phyloP scores from a whole-genome alignment of 1,140 invertebrate genomes.

The Sipha flava region DNA sequence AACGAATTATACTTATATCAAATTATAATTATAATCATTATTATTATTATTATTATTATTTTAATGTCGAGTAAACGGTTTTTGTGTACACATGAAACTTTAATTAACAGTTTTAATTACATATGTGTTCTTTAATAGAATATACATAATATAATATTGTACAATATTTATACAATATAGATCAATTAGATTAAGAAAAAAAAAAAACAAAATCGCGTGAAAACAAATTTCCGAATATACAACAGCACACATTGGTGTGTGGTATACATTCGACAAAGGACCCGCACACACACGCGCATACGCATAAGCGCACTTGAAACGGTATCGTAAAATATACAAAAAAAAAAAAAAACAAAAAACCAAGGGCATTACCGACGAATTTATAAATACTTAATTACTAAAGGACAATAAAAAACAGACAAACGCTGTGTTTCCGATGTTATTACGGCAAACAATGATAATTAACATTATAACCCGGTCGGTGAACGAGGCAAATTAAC shows the following conservation, averaged over 20 bases:
- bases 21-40: not conserved
- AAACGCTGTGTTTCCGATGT: conserved; percentile 21
- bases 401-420: conserved; percentile 22
- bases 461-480: conserved; percentile 21
- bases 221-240: too few species aligned
- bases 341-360: conserved; percentile 1
- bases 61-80: conserved; percentile 15
- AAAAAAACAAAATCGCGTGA: conserved; percentile 17
- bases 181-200: not conserved
- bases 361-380: conserved; percentile 24
- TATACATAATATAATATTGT: not conserved
- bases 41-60: not conserved
- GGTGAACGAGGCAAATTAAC: conserved; percentile 26
- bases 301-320: not conserved
- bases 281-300: not conserved
- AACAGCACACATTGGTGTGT: too few species aligned
- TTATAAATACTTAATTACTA: conserved; percentile 31
- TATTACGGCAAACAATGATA: conserved; percentile 23
- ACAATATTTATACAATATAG: too few species aligned
- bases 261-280: not conserved
- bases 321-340: conserved; percentile 15
- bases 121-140: not conserved
- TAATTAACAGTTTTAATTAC: conserved; percentile 17
- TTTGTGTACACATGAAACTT: conserved; percentile 10
- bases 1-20: not conserved